A percentile compares a stretch with the other conserved stretches of the same genome.
Evolutionary conservation across 2,113 vertebrate genomes (phyloP).

Genomic region (Brachypteracias leptosomus): DNA sequence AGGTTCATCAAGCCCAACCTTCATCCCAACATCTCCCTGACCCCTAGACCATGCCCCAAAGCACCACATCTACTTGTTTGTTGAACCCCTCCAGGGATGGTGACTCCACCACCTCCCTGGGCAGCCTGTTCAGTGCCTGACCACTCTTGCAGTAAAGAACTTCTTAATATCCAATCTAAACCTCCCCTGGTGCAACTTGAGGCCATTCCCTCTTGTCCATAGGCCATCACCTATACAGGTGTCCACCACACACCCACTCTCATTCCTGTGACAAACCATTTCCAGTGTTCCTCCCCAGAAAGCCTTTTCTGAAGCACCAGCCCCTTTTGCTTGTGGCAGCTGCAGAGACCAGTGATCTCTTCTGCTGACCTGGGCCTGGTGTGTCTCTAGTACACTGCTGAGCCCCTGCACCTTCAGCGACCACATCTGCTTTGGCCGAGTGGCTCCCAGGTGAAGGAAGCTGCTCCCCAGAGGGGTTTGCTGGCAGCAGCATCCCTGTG

Average conservation of each 20-base stretch:
- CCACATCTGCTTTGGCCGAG: neutral
- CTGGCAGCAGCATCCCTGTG: neutral
- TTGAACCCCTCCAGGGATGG: too few relatives aligned
- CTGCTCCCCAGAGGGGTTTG: neutral
- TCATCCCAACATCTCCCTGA: too few relatives aligned
- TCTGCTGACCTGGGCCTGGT: neutral
- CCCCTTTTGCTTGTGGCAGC: neutral
- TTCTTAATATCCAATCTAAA: too few relatives aligned
- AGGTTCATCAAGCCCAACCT: too few relatives aligned
- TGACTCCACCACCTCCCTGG: too few relatives aligned
- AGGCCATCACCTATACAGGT: too few relatives aligned
- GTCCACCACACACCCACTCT: accelerated
- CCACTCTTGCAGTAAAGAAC: too few relatives aligned
- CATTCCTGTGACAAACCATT: neutral
- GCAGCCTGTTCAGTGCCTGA: too few relatives aligned
- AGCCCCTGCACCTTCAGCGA: neutral
- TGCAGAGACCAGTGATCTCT: neutral
- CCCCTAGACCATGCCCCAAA: too few relatives aligned
- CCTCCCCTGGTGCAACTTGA: too few relatives aligned
- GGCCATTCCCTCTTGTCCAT: too few relatives aligned
- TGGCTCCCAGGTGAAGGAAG: accelerated
- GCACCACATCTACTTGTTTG: too few relatives aligned
- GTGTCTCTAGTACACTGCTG: neutral
- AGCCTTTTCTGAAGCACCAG: neutral
- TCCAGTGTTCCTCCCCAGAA: neutral